phyloP scores from a whole-genome alignment of 2,797 vertebrate species.

The Harpagifer antarcticus region DNA sequence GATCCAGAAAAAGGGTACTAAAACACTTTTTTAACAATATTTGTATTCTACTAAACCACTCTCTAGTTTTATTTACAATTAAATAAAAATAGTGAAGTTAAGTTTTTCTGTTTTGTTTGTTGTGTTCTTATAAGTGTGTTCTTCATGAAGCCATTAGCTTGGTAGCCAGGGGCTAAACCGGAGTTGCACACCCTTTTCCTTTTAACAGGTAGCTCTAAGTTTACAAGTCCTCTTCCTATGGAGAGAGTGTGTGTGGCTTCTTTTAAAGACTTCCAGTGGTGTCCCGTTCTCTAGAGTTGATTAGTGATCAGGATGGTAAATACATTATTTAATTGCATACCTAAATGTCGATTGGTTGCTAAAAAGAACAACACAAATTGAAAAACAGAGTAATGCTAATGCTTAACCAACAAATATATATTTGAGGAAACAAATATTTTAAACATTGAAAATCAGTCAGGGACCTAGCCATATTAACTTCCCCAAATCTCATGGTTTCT shows the following conservation, averaged over 20 bases:
- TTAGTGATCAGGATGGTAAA: slow-evolving; percentile 22
- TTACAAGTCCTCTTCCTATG: slow-evolving; percentile 68
- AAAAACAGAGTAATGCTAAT: neutral
- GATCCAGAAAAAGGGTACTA: slow-evolving; percentile 19
- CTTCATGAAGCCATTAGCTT: slow-evolving; percentile 67
- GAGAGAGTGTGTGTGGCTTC: slow-evolving; percentile 27
- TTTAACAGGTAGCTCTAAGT: slow-evolving; percentile 75
- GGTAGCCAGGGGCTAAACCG: slow-evolving; percentile 64
- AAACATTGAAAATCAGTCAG: too few relatives aligned
- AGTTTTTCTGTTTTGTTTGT: slow-evolving; percentile 26
- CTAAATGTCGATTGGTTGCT: neutral
- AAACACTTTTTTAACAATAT: too few relatives aligned
- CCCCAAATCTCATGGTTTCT: too few relatives aligned
- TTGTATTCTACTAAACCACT: too few relatives aligned
- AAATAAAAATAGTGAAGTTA: slow-evolving; percentile 5
- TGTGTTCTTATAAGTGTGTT: slow-evolving; percentile 36
- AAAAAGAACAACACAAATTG: neutral
- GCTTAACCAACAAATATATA: neutral
- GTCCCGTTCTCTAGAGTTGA: slow-evolving; percentile 25
- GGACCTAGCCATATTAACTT: too few relatives aligned
- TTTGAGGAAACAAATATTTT: too few relatives aligned
- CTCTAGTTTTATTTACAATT: slow-evolving; percentile 26
- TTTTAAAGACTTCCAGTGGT: slow-evolving; percentile 32
- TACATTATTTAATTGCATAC: neutral
- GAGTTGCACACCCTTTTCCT: slow-evolving; percentile 73